Base-by-base conservation (phyloP, 1,140 invertebrate species). In the Drosophila littoralis region DNA sequence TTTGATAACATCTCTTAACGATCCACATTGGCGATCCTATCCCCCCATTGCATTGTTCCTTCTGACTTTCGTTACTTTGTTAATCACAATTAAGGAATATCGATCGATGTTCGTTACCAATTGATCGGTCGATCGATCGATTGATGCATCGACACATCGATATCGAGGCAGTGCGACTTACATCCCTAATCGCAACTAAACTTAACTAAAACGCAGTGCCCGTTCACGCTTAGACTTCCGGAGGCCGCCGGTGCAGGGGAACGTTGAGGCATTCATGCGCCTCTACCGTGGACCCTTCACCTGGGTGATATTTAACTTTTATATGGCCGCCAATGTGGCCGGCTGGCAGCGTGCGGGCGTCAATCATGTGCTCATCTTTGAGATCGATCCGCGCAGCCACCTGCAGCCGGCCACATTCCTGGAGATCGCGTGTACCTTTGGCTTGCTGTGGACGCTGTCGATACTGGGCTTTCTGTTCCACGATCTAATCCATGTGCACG, bases 281-380 rank as follows among this genome's bases (percentile, higher is more conserved):
- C 89, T 97, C 51, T 97, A 96, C 79, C 92, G 96, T n/a, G 95
- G 94, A 0, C 94, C 95, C 9, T 94, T 96, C 66, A 93, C 96
- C 12, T 92, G 96, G 50, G 94, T 96, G 45, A 90, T 96, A 38
- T 95, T 95, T 78, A 93, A 96, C n/a, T 96, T 96, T 77, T 93
- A 95, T 2, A 94, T 96, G 77, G 96, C 96, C 12, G 93, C 96
- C 60, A 97, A 97, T 91, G 95, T 93, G 32, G 95, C 95, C 75
- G 95, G 95, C 43, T 97, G 96, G 96, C 93, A 95, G 73, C 93
- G 93, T 22, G 94, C 95, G 7, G 96, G 96, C 36, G 96, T 97
- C 13, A 97, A 97, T 91, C 96, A 97, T 91, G 95, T 97, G 5
- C 93, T 97, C 0, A 97, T 97, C 63, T 97, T 97, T 79, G 96